Evolutionary conservation across 2,797 vertebrate genomes (phyloP), one percentile per base, ranked within the genome.

Genomic region (Melanotaenia parkinsoni): DNA sequence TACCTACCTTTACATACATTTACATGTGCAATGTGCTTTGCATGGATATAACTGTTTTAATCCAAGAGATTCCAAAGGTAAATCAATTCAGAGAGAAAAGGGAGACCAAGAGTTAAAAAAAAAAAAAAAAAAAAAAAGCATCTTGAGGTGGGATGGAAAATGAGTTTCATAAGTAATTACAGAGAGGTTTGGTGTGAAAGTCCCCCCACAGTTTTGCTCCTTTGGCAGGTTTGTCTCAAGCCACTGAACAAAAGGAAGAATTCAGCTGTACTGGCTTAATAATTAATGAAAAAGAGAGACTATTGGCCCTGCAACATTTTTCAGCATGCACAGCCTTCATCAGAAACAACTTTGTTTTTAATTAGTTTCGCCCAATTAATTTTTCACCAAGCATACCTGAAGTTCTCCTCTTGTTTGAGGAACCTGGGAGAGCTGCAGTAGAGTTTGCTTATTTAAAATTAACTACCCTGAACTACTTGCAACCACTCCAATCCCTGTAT

Each of bases 281-380:
- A 56, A 26, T 83, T 84, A 84, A 86, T 74, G 50, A 62, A 73
- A 76, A 87, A 77, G 82, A 73, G 82, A 68, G 79, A 75, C 64
- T 77, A 56, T 84, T 72, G 58, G 60, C 12, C 70, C 3, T 9
- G 61, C 66, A 60, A 60, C 62, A 45, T 33, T 82, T 72, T 77
- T 60, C 1, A 0, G 32, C 8, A 3, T 30, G 62, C 53, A 6
- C 43, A 79, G 72, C 71, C 57, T 80, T 83, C 74, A 77, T 86
- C 80, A 79, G 65, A 86, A 88, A 81, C 80, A 71, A 30, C 77
- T 54, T 79, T 30, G 70, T 83, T 88, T 89, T 89, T 82, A 89
- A 91, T 92, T 87, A 86, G 85, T 74, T 72, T 74, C 28, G 32
- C 72, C 79, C 43, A 67, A 90, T 91, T 83, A 81, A 83, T 60